Base-by-base conservation (phyloP, 92 coral and sea anemone species). In the Scolanthus callimorphus region DNA sequence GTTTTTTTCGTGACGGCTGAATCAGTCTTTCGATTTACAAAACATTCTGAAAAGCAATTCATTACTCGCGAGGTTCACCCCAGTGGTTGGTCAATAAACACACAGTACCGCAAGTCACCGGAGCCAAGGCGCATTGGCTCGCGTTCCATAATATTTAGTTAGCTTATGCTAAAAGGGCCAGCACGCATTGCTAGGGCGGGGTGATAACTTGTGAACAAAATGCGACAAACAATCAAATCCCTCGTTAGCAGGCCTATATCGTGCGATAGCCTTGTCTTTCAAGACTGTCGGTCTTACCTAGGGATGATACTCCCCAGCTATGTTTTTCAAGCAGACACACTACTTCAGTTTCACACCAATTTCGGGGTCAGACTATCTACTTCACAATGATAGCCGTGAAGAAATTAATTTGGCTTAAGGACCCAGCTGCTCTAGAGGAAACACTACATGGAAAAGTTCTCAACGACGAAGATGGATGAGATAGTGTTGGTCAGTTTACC, bases 1-100 rank as follows among this genome's bases (percentile, higher is more conserved):
- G 43, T 34, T 6, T 34, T 20, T 46, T 46, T 9, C 52, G 52
- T 46, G 52, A 46, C 17, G 11, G 52, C 22, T 19, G 22, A 46
- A 10, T 46, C 17, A 46, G 52, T 6, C 22, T 9, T 46, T 19
- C 52, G 17, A 46, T 46, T 46, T 46, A 46, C 11, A 46, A 46
- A 46, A 46, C 52, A 46, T 46, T 46, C 17, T 46, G 19, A 46
- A 46, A 46, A 46, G 52, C 52, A 46, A 46, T 31, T 37, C 20
- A 28, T 57, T 57, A 41, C 44, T 8, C 25, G 63, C 29, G 63
- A 11, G 23, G 48, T 57, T 2, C n/a, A 52, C 63, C 63, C 21
- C 63, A 34, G 63, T 31, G 44, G 63, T 34, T 17, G 63, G 63
- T 57, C 63, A 2, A 10, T 20, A 20, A 37, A 57, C 24, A 31